Evolutionary conservation across 2,888 invertebrate genomes (phyloP), one percentile per base, ranked within the genome.

Genomic region (Epicampocera succincta): DNA sequence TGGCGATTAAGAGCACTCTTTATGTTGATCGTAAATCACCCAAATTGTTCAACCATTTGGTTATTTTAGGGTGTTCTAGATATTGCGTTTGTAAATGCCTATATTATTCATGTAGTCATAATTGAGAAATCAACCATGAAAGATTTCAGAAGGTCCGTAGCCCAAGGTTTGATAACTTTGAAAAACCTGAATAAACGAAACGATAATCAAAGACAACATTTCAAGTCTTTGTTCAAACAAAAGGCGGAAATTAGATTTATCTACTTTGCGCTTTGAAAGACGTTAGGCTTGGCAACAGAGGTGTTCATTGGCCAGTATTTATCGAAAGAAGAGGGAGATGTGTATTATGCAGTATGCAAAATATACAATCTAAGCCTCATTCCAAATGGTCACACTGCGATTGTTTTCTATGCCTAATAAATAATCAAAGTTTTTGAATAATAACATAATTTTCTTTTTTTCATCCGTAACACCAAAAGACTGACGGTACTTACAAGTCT

Each of bases 271-370:
- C 25, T 1, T 52, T 21, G 13, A 52, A 52, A 60, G 17, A 21
- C 13, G 42, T 13, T n/a, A 29, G 42, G 21, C 25, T 61, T 4
- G 44, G 21, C 5, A 61, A 44, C 61, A 44, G 13, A 44, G 44
- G 42, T 25, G 13, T 61, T 44, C 61, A 61, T 44, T 61, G 13
- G 61, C 61, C 61, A 21, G 44, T 44, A 21, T 61, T 61, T 21
- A 13, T 21, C n/a, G 44, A 44, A 25, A 44, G 44, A 44, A 42
- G 44, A 44, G 38, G 56, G 38, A 56, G 56, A 17, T 56, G 56
- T 56, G 38, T 38, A 13, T 15, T 33, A 17, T 56, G 25, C 13
- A 52, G 52, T 25, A 52, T 52, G 12, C 21, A 25, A 17, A 21
- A 21, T 3, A 12, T 54, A 8, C 15, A 33, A 15, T 56, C 38